A percentile compares a stretch with the other conserved stretches of the same genome.
These are phyloP conservation scores for Orius laevigatus DNA, from an alignment of 1,140 invertebrate genomes.

Conservation along the genomic window DNA sequence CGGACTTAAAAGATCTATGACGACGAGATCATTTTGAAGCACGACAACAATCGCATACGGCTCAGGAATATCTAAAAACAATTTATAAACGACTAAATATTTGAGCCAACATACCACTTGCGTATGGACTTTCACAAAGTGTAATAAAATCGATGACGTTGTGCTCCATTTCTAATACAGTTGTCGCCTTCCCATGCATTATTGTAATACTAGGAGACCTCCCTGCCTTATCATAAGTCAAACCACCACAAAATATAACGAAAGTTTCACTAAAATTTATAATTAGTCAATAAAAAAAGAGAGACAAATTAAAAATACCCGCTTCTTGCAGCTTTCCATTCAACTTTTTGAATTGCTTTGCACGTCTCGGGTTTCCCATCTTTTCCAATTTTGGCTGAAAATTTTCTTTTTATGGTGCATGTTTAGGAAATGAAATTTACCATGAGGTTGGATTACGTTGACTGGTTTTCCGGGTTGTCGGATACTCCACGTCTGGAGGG, in stretches of 20 bases:
- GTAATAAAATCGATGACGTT: constrained; percentile 94
- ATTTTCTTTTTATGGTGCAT: constrained; percentile 15
- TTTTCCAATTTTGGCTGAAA: constrained; percentile 71
- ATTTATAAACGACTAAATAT: constrained; percentile 6
- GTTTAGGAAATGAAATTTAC: constrained; percentile 35
- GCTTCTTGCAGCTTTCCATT: constrained; percentile 78
- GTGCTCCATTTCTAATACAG: constrained; percentile 97
- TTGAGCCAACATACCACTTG: constrained; percentile 49
- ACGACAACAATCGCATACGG: constrained; percentile 95
- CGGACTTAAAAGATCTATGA: constrained; percentile 84
- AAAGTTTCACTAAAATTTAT: constrained; percentile 52
- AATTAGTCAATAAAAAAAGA: constrained; percentile 1
- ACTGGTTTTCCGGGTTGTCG: constrained; percentile 58
- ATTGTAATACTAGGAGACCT: constrained; percentile 89
- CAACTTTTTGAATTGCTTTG: constrained; percentile 85
- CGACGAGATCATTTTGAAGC: constrained; percentile 92
- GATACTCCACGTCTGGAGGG: constrained; percentile 79
- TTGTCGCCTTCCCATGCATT: constrained; percentile 86
- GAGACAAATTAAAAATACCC: constrained; percentile 45
- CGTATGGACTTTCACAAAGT: constrained; percentile 83
- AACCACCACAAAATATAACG: constrained; percentile 89
- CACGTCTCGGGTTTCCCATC: constrained; percentile 73
- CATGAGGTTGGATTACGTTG: constrained; percentile 75
- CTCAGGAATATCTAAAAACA: constrained; percentile 75
- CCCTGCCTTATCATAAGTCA: constrained; percentile 75